Evolutionary conservation across 2,113 vertebrate genomes (phyloP), one percentile per base, ranked within the genome.

Genomic region (Electrona antarctica): DNA sequence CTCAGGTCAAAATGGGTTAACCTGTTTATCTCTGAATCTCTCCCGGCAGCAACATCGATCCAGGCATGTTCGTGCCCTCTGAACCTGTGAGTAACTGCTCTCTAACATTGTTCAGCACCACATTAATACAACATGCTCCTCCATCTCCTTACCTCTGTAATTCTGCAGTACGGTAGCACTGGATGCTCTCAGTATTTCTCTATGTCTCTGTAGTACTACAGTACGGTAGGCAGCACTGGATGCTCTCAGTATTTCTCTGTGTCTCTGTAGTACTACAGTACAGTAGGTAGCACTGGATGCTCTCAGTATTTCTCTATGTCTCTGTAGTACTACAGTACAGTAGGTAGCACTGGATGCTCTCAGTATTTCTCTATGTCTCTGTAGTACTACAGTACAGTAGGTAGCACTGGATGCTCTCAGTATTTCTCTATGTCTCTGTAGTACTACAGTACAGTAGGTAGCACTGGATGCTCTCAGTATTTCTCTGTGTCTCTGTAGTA

Each of bases 11-110:
- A n/a, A n/a, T 66, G 12, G 13, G 12, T 56, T 12, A 67, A 71
- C 12, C 0, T 73, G 3, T 62, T 8, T 15, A 47, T 10, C 76
- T 13, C 64, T 67, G 64, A 69, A 55, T 56, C 56, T 33, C 28
- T 21, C 45, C 49, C 15, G 11, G 48, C 52, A 94, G 92, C 77
- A 90, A 93, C 80, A 84, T 94, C 7, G 91, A 93, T 75, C 88
- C 89, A 1, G 71, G 12, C 56, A 82, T 88, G 80, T 93, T 93
- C 65, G 14, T 79, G 2, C 90, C 89, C 0, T 72, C 87, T 49
- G 73, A 91, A 0, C 93, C 92, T 6, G 93, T 94, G 73, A 94
- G 93, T 92, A 47, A 51, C 59, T 48, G 3, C 57, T 33, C 14
- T 8, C 49, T 13, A 14, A 54, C 10, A 29, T 29, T 51, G 3